Base-by-base conservation (phyloP, 2,888 invertebrate species). In the Nomada fucata region DNA sequence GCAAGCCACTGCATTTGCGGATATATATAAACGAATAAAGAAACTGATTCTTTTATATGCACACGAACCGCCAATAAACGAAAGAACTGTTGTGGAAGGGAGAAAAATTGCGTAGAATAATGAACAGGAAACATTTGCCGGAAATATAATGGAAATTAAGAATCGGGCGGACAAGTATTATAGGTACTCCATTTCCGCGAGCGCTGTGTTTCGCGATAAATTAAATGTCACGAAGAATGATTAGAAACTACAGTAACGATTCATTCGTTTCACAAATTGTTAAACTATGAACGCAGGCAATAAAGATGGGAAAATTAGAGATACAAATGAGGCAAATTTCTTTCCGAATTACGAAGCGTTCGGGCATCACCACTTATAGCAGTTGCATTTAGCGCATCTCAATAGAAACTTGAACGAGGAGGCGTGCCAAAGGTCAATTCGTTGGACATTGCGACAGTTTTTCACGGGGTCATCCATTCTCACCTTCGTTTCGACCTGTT, bases 351-450 rank as follows among this genome's bases (percentile, higher is more conserved):
- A 50, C 10, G 11, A 36, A 36, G 50, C 20, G 60, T 59, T 47
- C n/a, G 63, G 53, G 13, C 23, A 55, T 67, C 55, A 61, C 59
- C 59, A 55, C 20, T 72, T 50, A 36, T 23, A 29, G 50, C 42
- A 44, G 73, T 73, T 59, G 61, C 26, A 69, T 68, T 68, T 55
- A n/a, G 55, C n/a, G 53, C 18, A 50, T 69, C 60, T 61, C 53
- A n/a, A 71, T 71, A 53, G 63, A 53, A 44, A 44, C 26, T 23
- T 55, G 67, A 64, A 72, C 64, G 57, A 64, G 59, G 47, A 67
- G 26, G 23, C 42, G 73, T 50, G 77, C 70, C 77, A 83, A 77
- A 77, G 74, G 70, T 82, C 61, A 61, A 74, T 77, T 29, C 50
- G 75, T 65, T 60, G 73, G 44, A 57, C 67, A 57, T 74, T 70